Evolutionary conservation across 2,888 invertebrate species (phyloP).

Genomic region (Gastracanthus pulcherrimus): DNA sequence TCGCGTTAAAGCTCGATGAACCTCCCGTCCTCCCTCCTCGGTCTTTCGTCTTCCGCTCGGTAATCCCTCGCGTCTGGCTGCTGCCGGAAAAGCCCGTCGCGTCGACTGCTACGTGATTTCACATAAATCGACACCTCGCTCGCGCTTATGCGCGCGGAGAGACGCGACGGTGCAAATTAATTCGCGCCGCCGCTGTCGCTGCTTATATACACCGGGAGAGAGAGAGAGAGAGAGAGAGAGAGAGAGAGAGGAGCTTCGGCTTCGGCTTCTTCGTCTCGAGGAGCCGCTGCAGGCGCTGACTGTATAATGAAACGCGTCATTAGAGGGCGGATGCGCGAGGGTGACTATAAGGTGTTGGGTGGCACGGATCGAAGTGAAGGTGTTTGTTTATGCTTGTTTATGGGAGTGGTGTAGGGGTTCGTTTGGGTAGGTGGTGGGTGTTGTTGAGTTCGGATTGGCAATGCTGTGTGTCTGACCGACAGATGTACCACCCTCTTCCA

Average conservation of each 20-base stretch:
- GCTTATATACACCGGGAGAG: too few relatives aligned
- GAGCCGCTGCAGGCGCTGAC: not conserved
- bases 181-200: too few relatives aligned
- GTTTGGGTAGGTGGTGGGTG: too few relatives aligned
- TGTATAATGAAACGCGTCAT: conserved; percentile 46
- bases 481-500: too few relatives aligned
- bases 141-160: conserved; percentile 23
- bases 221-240: too few relatives aligned
- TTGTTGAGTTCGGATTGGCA: too few relatives aligned
- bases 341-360: not conserved
- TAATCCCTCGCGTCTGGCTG: not conserved
- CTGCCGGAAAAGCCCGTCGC: not conserved
- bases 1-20: not conserved
- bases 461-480: too few relatives aligned
- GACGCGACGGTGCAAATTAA: conserved; percentile 43
- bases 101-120: conserved; percentile 47
- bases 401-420: too few relatives aligned
- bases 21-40: not conserved
- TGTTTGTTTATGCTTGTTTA: too few relatives aligned
- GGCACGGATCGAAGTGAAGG: not conserved
- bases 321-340: not conserved
- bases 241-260: too few relatives aligned
- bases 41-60: not conserved
- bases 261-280: not conserved
- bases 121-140: conserved; percentile 49